These are phyloP conservation scores for Chanos chanos DNA, from an alignment of 2,797 vertebrate genomes.

Conservation along the genomic window DNA sequence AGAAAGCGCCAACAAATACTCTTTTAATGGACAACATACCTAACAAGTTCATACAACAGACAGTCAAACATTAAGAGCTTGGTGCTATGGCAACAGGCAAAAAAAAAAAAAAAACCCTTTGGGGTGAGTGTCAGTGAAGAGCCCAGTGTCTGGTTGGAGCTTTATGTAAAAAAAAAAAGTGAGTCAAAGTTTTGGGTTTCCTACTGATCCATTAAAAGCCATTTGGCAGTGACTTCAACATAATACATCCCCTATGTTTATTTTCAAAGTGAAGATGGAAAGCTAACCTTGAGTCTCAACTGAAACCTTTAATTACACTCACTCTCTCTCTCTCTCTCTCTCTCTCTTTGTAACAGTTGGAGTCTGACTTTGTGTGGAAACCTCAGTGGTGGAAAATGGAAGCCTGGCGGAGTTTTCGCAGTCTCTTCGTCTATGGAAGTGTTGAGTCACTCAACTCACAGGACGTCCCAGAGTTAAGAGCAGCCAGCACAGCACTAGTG, in stretches of 20 bases:
- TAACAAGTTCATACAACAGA: no score
- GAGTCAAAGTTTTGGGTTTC: neutral
- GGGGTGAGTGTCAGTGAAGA: neutral
- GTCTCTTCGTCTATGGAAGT: slow-evolving; percentile 22
- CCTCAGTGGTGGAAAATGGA: slow-evolving; percentile 1
- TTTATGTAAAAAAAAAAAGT: no score
- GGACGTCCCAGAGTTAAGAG: slow-evolving; percentile 24
- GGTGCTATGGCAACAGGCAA: slow-evolving; percentile 4
- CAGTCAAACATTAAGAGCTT: no score
- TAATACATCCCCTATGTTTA: no score
- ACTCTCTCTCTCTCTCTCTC: neutral
- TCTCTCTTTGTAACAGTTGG: neutral
- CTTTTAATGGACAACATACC: slow-evolving; percentile 1
- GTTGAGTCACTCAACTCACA: slow-evolving; percentile 33
- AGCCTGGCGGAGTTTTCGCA: slow-evolving; percentile 17
- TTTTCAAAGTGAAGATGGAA: no score
- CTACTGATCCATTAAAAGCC: neutral
- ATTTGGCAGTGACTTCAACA: no score
- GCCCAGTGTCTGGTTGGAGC: neutral
- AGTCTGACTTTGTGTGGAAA: slow-evolving; percentile 11
- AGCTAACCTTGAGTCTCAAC: no score
- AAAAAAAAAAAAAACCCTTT: no score
- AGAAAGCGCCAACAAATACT: neutral
- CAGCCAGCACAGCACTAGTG: slow-evolving; percentile 2
- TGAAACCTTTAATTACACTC: neutral